Conservation (phyloP, 2,888 invertebrate species). For the Syritta pipiens region DNA sequence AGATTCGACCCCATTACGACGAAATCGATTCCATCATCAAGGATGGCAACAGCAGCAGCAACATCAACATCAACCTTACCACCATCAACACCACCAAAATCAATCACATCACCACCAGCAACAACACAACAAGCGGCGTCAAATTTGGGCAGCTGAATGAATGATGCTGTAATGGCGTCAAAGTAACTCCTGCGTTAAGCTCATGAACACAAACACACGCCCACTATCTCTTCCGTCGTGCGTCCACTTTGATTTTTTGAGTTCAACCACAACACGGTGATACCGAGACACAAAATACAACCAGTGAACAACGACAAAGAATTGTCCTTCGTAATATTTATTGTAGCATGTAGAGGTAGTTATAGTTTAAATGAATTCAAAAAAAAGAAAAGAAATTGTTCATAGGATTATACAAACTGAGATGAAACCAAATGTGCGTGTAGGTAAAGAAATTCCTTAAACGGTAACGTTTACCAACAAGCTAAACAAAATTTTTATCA, state of each 20-base stretch:
- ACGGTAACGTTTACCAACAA: not conserved
- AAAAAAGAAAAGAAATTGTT: constrained; percentile 22
- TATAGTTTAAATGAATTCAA: constrained; percentile 48
- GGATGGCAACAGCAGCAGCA: constrained; percentile 51
- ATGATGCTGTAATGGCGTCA: constrained; percentile 2
- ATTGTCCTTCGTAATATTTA: constrained; percentile 56
- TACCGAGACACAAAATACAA: constrained; percentile 18
- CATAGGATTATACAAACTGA: constrained; percentile 46
- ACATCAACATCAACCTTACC: constrained; percentile 24
- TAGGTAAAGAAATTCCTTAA: constrained; percentile 19
- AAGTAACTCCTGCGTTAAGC: constrained; percentile 12
- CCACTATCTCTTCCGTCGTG: constrained; percentile 30
- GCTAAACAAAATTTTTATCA: no score
- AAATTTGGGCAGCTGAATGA: constrained; percentile 43
- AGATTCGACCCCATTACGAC: constrained; percentile 44
- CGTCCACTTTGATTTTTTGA: constrained; percentile 5
- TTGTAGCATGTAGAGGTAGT: constrained; percentile 41
- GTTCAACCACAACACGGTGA: constrained; percentile 26
- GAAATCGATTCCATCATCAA: constrained; percentile 54
- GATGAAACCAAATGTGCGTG: constrained; percentile 37
- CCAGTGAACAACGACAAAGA: constrained; percentile 65
- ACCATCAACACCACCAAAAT: constrained; percentile 32
- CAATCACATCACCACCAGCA: constrained; percentile 52
- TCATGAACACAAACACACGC: constrained; percentile 3
- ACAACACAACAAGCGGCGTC: constrained; percentile 59